Conservation (phyloP, 2,113 vertebrate genomes). For the Uropsilus gracilis region DNA sequence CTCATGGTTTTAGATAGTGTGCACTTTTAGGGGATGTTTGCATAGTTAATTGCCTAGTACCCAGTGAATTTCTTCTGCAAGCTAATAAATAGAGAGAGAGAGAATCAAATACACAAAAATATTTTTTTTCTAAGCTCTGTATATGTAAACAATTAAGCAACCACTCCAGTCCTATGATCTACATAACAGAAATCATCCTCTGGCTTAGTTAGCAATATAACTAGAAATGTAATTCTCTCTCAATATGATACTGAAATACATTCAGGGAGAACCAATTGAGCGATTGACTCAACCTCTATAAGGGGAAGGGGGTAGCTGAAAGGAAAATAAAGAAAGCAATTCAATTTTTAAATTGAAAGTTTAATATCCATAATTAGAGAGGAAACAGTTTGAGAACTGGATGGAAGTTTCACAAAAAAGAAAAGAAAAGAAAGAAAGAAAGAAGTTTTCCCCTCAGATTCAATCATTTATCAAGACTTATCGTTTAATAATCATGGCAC, state of each 20-base stretch:
- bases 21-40: neutral
- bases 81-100: neutral
- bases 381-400: slow-evolving; percentile 21
- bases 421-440: neutral
- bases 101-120: neutral
- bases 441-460: slow-evolving; percentile 23
- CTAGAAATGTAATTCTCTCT: slow-evolving; percentile 46
- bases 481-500: slow-evolving; percentile 85
- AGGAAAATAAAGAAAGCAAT: neutral
- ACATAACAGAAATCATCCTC: slow-evolving; percentile 47
- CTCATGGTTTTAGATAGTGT: neutral
- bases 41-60: neutral
- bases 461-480: slow-evolving; percentile 61
- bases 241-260: slow-evolving; percentile 66
- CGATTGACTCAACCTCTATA: neutral
- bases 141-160: neutral
- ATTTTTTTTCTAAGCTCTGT: neutral
- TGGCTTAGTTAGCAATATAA: slow-evolving; percentile 49
- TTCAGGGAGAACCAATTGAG: slow-evolving; percentile 51
- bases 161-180: neutral
- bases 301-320: neutral
- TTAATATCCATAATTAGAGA: neutral
- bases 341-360: neutral
- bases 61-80: neutral
- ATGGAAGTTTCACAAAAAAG: slow-evolving; percentile 46